Base-by-base conservation (phyloP, 2,113 vertebrate genomes). In the Macrotus californicus region DNA sequence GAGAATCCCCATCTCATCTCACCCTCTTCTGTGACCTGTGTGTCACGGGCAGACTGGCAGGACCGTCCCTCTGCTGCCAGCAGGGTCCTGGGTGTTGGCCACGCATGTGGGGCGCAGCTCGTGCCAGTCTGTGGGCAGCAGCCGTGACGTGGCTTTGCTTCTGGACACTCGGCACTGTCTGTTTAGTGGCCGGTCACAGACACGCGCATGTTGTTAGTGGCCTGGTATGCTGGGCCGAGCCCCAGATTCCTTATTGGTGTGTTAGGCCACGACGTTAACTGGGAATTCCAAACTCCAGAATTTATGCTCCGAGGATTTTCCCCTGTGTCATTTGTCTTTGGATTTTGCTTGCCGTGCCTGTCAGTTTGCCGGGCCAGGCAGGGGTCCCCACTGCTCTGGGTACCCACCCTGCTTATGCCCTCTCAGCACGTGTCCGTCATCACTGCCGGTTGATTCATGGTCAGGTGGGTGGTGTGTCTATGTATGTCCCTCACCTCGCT, bases 71-170 rank as follows among this genome's bases (percentile, higher is more conserved):
- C 50, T 15, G 5, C n/a, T 6, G 9, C n/a, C 39, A 15, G 5
- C 0, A 22, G 36, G 26, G 11, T 10, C 19, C 7, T 64, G 12
- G 9, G 29, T 24, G 4, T 48, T 13, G 18, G 21, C 81, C 22
- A 0, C 1, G 10, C 15, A 0, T 2, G 7, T 0, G 0, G 3
- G 31, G 22, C 5, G 3, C 61, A 0, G 18, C 2, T 1, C 1
- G 0, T 36, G 50, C 43, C 41, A 1, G 43, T 15, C 34, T 0
- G 70, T 34, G 34, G 82, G 34, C 36, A 46, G 24, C 11, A 0
- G 4, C 4, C 12, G 16, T 36, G 43, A 31, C 43, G 29, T 67
- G 21, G 80, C 18, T 64, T 24, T 15, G 2, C 46, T 64, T 34
- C 48, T 3, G 7, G 64, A 9, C 24, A 11, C 81, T 11, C 14